Conservation (phyloP, 1,140 invertebrate genomes). For the Geopemphigus sp. region DNA sequence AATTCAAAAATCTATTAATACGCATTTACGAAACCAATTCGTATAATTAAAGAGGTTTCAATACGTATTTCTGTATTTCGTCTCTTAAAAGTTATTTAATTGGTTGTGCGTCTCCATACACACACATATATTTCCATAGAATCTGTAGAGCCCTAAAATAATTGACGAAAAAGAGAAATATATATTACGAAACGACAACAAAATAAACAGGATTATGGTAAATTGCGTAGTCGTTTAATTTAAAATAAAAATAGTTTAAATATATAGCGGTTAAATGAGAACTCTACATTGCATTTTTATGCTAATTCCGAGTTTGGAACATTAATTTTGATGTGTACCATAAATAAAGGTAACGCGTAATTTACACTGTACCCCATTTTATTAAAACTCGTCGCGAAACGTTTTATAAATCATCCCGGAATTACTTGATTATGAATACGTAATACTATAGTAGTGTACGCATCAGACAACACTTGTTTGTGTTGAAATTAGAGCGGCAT, state of each 20-base stretch:
- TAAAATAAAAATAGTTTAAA: constrained; percentile 23
- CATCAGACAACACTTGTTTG: no score
- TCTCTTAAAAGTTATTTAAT: not conserved
- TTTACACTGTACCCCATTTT: constrained; percentile 16
- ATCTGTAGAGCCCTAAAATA: not conserved
- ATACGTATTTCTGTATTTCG: not conserved
- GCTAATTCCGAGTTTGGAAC: constrained; percentile 20
- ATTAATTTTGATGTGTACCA: constrained; percentile 34
- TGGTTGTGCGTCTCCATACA: not conserved
- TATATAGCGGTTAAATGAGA: not conserved
- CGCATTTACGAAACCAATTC: not conserved
- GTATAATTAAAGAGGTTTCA: not conserved
- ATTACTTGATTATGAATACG: not conserved
- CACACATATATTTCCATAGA: not conserved
- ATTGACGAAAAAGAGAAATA: not conserved
- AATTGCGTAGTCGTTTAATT: constrained; percentile 8
- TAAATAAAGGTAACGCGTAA: constrained; percentile 40
- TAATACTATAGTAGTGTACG: no score
- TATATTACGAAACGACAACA: not conserved
- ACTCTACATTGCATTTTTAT: constrained; percentile 27
- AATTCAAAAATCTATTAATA: not conserved
- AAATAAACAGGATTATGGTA: constrained; percentile 7
- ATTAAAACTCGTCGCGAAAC: not conserved
- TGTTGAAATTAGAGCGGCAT: no score
- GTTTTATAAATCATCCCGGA: constrained; percentile 7